A percentile compares a stretch with the other conserved stretches of the same genome.
Evolutionary conservation across 2,888 invertebrate genomes (phyloP).

Genomic region (Harpalus rufipes): DNA sequence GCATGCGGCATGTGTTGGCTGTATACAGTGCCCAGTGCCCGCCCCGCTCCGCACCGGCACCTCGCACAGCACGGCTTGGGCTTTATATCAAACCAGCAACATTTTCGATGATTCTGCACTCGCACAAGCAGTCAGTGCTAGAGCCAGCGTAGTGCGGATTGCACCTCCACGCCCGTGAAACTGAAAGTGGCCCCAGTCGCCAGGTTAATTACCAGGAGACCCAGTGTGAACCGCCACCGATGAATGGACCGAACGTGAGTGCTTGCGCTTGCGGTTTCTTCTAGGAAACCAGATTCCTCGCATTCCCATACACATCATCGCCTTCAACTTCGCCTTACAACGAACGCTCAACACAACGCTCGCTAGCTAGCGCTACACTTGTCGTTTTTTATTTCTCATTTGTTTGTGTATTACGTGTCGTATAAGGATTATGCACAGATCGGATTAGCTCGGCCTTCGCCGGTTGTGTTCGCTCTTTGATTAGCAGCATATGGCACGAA

Average conservation of each 20-base stretch:
- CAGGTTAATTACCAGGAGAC: background rate
- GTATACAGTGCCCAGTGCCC: background rate
- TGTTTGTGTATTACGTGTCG: conserved; percentile 47
- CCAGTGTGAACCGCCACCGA: background rate
- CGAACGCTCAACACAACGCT: background rate
- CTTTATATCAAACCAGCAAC: conserved; percentile 51
- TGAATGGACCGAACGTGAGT: conserved; percentile 19
- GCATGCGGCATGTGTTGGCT: background rate
- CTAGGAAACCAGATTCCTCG: conserved; percentile 22
- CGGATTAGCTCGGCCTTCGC: conserved; percentile 14
- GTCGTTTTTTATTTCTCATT: conserved; percentile 41
- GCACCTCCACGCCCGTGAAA: background rate
- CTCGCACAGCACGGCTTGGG: background rate
- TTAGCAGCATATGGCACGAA: conserved; percentile 16
- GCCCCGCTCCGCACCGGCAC: background rate
- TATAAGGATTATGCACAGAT: conserved; percentile 30
- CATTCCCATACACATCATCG: conserved; percentile 41
- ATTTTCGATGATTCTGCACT: conserved; percentile 62
- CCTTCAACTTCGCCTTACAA: conserved; percentile 2
- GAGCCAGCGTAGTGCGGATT: background rate
- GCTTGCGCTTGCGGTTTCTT: conserved; percentile 21
- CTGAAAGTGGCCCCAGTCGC: background rate
- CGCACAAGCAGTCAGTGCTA: conserved; percentile 3
- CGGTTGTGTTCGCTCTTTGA: conserved; percentile 1
- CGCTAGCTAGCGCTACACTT: conserved; percentile 19